Evolutionary conservation across 1,140 invertebrate genomes (phyloP).

Genomic region (Anastrepha obliqua): DNA sequence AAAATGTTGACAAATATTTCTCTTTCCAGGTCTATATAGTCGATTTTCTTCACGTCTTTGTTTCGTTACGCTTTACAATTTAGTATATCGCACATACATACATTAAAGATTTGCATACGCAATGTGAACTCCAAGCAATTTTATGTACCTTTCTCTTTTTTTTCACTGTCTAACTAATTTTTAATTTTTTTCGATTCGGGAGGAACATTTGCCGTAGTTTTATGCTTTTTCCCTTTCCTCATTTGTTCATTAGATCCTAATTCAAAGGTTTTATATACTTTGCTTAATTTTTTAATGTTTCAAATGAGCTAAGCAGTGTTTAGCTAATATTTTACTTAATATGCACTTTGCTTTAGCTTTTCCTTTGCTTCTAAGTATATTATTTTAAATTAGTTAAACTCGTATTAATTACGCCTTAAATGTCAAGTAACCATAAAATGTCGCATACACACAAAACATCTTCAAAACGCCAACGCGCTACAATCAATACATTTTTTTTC

Average conservation of each 20-base stretch:
- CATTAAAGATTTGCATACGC: neutral
- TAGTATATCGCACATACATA: neutral
- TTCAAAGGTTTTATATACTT: slow-evolving; percentile 18
- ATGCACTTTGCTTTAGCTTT: slow-evolving; percentile 55
- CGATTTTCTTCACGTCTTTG: neutral
- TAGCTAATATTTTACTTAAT: slow-evolving; percentile 64
- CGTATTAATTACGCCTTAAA: slow-evolving; percentile 54
- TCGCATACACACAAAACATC: slow-evolving; percentile 58
- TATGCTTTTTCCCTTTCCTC: slow-evolving; percentile 26
- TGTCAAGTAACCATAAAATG: slow-evolving; percentile 73
- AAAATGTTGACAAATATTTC: neutral
- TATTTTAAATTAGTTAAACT: slow-evolving; percentile 56
- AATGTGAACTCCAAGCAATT: neutral
- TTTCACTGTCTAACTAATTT: slow-evolving; percentile 22
- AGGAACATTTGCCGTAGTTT: slow-evolving; percentile 47
- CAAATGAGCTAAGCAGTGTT: slow-evolving; percentile 54
- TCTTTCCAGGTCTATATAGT: neutral
- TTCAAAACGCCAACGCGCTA: slow-evolving; percentile 15
- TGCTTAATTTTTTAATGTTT: neutral
- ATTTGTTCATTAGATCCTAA: slow-evolving; percentile 10
- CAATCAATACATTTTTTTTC: slow-evolving; percentile 49
- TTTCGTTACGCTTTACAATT: neutral
- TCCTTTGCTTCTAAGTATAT: slow-evolving; percentile 47
- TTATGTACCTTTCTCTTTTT: neutral
- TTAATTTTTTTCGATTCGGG: slow-evolving; percentile 3